These are phyloP conservation scores for Zaprionus bogoriensis DNA, from an alignment of 2,888 invertebrate species.

Conservation along the genomic window DNA sequence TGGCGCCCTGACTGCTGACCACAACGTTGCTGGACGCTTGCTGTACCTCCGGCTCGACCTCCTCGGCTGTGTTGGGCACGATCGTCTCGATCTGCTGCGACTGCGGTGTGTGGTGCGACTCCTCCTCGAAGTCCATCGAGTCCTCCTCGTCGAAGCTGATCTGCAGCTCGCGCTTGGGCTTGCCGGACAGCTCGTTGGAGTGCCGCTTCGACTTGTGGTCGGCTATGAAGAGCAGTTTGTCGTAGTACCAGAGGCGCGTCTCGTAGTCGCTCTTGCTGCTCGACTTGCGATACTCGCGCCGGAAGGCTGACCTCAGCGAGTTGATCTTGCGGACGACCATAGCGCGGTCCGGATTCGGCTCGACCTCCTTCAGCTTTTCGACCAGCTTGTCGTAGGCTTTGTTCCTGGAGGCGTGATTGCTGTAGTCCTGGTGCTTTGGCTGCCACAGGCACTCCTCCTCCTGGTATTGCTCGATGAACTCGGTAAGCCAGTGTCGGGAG, in stretches of 20 bases:
- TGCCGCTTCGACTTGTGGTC: constrained; percentile 80
- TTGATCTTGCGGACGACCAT: constrained; percentile 83
- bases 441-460: constrained; percentile 82
- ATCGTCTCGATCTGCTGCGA: constrained; percentile 61
- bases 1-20: constrained; percentile 63
- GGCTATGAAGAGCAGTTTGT: constrained; percentile 80
- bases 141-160: constrained; percentile 80
- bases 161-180: constrained; percentile 75
- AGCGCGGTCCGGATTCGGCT: constrained; percentile 81
- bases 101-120: constrained; percentile 64
- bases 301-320: constrained; percentile 81
- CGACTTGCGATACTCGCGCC: constrained; percentile 81
- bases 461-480: constrained; percentile 82
- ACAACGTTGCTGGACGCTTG: constrained; percentile 46
- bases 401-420: constrained; percentile 80
- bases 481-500: constrained; percentile 82
- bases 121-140: constrained; percentile 80
- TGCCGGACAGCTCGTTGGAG: constrained; percentile 53
- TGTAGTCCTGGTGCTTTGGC: constrained; percentile 82
- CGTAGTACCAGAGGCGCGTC: constrained; percentile 82
- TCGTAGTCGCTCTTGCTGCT: constrained; percentile 77
- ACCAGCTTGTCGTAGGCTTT: constrained; percentile 81
- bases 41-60: constrained; percentile 46
- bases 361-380: constrained; percentile 81
- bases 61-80: constrained; percentile 54